Evolutionary conservation across 2,797 vertebrate genomes (phyloP).

Genomic region (Lutjanus argentimaculatus): DNA sequence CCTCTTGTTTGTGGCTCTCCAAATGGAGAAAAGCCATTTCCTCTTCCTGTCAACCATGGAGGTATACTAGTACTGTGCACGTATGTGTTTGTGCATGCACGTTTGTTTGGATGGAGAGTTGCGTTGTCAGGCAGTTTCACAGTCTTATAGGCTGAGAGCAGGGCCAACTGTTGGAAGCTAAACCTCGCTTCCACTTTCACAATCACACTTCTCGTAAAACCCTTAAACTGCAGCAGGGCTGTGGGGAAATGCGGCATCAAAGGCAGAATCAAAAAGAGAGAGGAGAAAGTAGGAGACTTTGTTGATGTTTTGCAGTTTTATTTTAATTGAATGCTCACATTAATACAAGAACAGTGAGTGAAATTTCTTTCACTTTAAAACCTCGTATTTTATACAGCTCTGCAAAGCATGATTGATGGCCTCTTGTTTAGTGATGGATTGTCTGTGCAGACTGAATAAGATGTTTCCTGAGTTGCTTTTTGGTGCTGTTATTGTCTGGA

Average conservation of each 20-base stretch:
- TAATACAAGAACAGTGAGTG: conserved; percentile 34
- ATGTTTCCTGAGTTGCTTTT: conserved; percentile 30
- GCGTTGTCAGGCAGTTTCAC: conserved; percentile 66
- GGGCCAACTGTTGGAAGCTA: conserved; percentile 65
- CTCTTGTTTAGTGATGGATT: conserved; percentile 48
- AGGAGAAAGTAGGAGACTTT: conserved; percentile 29
- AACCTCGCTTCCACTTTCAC: conserved; percentile 66
- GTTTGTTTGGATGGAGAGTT: conserved; percentile 61
- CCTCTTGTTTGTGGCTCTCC: conserved; percentile 82
- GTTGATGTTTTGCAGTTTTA: conserved; percentile 34
- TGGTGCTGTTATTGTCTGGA: conserved; percentile 7
- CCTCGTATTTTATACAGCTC: conserved; percentile 14
- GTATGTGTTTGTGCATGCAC: conserved; percentile 58
- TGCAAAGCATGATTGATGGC: conserved; percentile 49
- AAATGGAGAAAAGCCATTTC: conserved; percentile 84
- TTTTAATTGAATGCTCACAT: conserved; percentile 12
- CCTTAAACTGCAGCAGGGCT: conserved; percentile 41
- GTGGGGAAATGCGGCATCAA: conserved; percentile 32
- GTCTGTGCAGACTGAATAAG: conserved; percentile 35
- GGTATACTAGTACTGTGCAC: conserved; percentile 51
- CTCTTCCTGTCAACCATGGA: conserved; percentile 81
- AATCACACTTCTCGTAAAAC: conserved; percentile 67
- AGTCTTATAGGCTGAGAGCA: conserved; percentile 62
- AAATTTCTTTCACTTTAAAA: conserved; percentile 32
- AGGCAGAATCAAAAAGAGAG: conserved; percentile 27